These are phyloP conservation scores for Acropora tenuis DNA, from an alignment of 64 coral and sea anemone genomes.

Conservation along the genomic window DNA sequence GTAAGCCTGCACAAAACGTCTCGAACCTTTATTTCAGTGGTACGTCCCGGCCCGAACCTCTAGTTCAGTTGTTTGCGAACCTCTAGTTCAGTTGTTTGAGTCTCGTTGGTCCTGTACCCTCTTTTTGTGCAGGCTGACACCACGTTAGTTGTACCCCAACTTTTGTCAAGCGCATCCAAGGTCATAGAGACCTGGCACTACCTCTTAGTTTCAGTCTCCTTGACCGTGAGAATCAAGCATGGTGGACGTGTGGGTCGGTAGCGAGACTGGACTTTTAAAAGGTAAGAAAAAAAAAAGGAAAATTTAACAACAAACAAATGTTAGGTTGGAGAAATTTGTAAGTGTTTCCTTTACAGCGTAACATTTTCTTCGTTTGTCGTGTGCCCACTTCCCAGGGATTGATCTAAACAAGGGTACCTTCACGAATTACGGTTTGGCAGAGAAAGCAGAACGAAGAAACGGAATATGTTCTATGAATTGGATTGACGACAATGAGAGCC, in stretches of 20 bases:
- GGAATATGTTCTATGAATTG: conserved; percentile 94
- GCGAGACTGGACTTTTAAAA: conserved; percentile 89
- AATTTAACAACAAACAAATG: not conserved
- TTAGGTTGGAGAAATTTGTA: not conserved
- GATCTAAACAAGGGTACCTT: conserved; percentile 78
- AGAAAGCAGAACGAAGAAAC: conserved; percentile 55
- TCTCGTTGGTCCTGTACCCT: too few species aligned
- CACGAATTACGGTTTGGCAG: conserved; percentile 67
- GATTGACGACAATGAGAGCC: conserved; percentile 68
- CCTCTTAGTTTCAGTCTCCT: not conserved
- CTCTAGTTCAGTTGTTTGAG: too few species aligned
- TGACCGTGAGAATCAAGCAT: conserved; percentile 66
- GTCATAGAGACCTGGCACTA: conserved; percentile 18
- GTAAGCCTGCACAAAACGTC: too few species aligned
- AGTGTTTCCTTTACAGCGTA: not conserved
- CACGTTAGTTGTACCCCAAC: not conserved
- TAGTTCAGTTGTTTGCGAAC: too few species aligned
- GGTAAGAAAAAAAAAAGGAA: conserved; percentile 31
- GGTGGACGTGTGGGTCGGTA: conserved; percentile 96
- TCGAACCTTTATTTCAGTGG: too few species aligned
- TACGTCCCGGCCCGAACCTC: not conserved
- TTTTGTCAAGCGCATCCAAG: not conserved
- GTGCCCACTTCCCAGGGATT: conserved; percentile 57
- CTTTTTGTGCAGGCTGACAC: not conserved
- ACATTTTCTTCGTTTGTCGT: not conserved